Evolutionary conservation across 1,140 invertebrate genomes (phyloP), one percentile per base, ranked within the genome.

Genomic region (Onthophagus taurus): DNA sequence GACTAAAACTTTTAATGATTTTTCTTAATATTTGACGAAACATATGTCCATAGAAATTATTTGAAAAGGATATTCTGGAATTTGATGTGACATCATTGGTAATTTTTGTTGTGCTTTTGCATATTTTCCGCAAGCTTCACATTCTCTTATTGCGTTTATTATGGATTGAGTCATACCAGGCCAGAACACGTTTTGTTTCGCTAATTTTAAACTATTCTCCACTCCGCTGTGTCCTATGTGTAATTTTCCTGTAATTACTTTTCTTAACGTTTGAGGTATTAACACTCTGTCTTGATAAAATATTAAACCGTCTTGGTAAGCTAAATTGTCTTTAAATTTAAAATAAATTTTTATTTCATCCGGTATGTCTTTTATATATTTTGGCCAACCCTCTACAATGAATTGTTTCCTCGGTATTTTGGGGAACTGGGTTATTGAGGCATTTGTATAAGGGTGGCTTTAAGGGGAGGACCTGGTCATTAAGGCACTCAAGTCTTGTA

Each of bases 361-460:
- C n/a, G 49, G 24, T 12, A 48, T 9, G 19, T 52, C 30, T 30
- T 23, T 47, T 3, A 38, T 46, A 21, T 20, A 33, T 3, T 55
- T 45, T 44, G 57, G 60, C 54, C 56, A 62, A 23, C 55, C 52
- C n/a, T n/a, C n/a, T n/a, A n/a, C n/a, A n/a, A n/a, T n/a, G n/a
- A n/a, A n/a, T n/a, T n/a, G n/a, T n/a, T n/a, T n/a, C n/a, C n/a
- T n/a, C n/a, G n/a, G n/a, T n/a, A n/a, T n/a, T n/a, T n/a, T n/a
- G n/a, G n/a, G n/a, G n/a, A n/a, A n/a, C n/a, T n/a, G n/a, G n/a
- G n/a, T n/a, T n/a, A n/a, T n/a, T n/a, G n/a, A n/a, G n/a, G n/a
- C n/a, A n/a, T n/a, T n/a, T n/a, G n/a, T n/a, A n/a, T n/a, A n/a
- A n/a, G n/a, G n/a, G n/a, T n/a, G n/a, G n/a, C n/a, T n/a, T n/a